Base-by-base conservation (phyloP, 92 coral and sea anemone species). In the Pocillopora grandis region DNA sequence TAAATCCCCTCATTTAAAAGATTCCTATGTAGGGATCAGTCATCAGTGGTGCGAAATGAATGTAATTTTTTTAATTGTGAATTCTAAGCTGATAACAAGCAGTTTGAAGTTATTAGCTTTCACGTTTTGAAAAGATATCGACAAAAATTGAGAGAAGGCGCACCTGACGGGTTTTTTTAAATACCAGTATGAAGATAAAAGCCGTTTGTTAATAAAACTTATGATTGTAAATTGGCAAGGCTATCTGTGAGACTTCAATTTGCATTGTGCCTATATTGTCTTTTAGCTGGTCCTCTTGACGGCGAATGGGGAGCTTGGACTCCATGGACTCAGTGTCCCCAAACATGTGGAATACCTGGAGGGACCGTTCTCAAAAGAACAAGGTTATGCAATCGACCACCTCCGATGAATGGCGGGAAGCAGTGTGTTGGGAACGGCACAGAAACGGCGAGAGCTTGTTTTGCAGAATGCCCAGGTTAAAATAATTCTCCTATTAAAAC, bases 371-470 rank as follows among this genome's bases (percentile, higher is more conserved):
- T 96, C 52, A 66, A 60, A 59, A 84, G 98, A 86, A 91, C 91
- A 63, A 92, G 98, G 56, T 82, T 72, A 59, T 96, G 98, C 80
- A 92, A 96, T 80, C 74, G 69, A 49, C 98, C 98, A 6, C 98
- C 98, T 10, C 80, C 98, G 21, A 94, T 94, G 92, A 96, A 90
- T 87, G 98, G 98, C 52, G 98, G 98, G 58, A 93, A 94, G 52
- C 84, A 86, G 9, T 96, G 98, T 73, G 78, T 78, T 69, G 98
- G 98, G 10, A 88, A 96, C 58, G 87, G 78, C 19, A 90, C 94
- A 13, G 96, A 96, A 72, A 82, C 93, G 62, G 87, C 89, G 16
- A 85, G 76, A 35, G 78, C 98, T 16, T 96, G 98, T 61, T 88
- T 93, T 16, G 58, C 90, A 13, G 94, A 98, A 13, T 96, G 98